Conservation (phyloP, 1,140 invertebrate genomes). For the Drosophila oshimai region DNA sequence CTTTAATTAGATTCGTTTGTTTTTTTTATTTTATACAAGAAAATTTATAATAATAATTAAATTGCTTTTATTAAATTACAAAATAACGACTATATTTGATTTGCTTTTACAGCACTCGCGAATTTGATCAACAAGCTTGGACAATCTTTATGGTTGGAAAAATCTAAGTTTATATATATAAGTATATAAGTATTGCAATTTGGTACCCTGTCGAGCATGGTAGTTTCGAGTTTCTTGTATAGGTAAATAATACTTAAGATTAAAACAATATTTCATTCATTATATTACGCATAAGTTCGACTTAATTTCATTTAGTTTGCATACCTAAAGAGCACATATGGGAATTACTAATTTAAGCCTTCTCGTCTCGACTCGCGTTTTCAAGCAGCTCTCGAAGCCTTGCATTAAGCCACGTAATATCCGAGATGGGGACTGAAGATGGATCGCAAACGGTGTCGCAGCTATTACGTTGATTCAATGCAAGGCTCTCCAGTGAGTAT, state of each 20-base stretch:
- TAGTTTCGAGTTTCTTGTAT: slow-evolving; percentile 37
- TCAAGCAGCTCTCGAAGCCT: slow-evolving; percentile 53
- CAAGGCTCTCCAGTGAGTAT: slow-evolving; percentile 62
- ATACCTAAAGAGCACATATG: slow-evolving; percentile 71
- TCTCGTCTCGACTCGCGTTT: slow-evolving; percentile 1
- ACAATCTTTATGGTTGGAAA: slow-evolving; percentile 39
- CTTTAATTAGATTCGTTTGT: slow-evolving; percentile 51
- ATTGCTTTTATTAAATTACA: slow-evolving; percentile 70
- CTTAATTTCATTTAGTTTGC: slow-evolving; percentile 78
- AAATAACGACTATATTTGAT: slow-evolving; percentile 81
- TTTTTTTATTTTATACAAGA: slow-evolving; percentile 64
- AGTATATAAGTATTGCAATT: slow-evolving; percentile 59
- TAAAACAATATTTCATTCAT: slow-evolving; percentile 67
- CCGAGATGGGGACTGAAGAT: slow-evolving; percentile 18
- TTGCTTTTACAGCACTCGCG: slow-evolving; percentile 72
- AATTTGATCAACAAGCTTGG: slow-evolving; percentile 62
- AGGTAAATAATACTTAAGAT: slow-evolving; percentile 78
- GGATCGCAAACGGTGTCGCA: slow-evolving; percentile 6
- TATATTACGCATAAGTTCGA: slow-evolving; percentile 72
- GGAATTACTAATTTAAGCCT: slow-evolving; percentile 46
- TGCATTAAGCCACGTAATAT: slow-evolving; percentile 80
- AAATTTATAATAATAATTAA: slow-evolving; percentile 68
- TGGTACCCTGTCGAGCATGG: slow-evolving; percentile 43
- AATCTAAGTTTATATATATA: slow-evolving; percentile 35
- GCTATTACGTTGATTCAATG: slow-evolving; percentile 78